Percentiles rank a stretch among this genome's conserved stretches.
Evolutionary conservation across 1,140 invertebrate species (phyloP).

Genomic region (Papilio dardanus): DNA sequence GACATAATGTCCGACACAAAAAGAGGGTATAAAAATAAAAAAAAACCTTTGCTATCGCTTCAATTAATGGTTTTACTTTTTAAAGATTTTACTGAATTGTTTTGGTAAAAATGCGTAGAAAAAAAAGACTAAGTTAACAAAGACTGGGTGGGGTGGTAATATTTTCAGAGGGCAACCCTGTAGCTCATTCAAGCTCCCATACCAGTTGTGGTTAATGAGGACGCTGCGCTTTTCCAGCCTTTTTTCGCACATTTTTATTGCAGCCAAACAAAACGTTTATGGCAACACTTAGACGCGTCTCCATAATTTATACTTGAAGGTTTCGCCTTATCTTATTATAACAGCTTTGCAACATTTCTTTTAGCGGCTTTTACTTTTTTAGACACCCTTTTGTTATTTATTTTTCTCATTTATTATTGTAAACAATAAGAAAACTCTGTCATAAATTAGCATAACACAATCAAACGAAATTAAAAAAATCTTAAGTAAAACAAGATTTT

Average conservation of each 20-base stretch:
- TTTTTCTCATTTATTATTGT: neutral
- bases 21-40: neutral
- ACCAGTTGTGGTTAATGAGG: conserved; percentile 45
- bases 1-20: neutral
- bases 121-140: conserved; percentile 23
- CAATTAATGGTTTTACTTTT: neutral
- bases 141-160: conserved; percentile 35
- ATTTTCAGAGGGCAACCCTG: conserved; percentile 41
- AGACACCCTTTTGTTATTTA: conserved; percentile 2
- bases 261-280: conserved; percentile 46
- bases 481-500: neutral
- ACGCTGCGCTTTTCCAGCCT: conserved; percentile 43
- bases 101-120: neutral
- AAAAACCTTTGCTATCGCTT: neutral
- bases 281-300: conserved; percentile 8
- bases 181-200: conserved; percentile 44
- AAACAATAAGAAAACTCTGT: neutral
- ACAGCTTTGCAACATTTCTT: conserved; percentile 30
- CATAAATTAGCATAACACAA: neutral
- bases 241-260: conserved; percentile 39
- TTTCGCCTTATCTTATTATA: conserved; percentile 30
- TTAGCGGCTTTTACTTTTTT: neutral
- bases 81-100: neutral
- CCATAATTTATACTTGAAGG: conserved; percentile 33
- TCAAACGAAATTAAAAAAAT: neutral